phyloP scores from a whole-genome alignment of 2,113 vertebrate genomes.

The Aleadryas rufinucha region DNA sequence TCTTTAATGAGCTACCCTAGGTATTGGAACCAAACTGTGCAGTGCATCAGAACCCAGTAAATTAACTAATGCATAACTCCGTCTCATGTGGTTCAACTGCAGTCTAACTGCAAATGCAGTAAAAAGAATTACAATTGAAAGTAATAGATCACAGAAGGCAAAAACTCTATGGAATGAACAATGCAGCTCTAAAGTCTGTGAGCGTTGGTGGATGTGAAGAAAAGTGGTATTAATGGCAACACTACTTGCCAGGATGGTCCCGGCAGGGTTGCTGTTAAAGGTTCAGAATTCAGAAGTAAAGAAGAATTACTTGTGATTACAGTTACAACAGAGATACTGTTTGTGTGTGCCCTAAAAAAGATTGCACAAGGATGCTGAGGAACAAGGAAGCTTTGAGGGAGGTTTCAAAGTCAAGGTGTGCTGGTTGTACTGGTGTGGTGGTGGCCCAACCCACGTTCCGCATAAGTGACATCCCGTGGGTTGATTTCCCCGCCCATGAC shows the following conservation, averaged over 20 bases:
- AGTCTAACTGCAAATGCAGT: background rate
- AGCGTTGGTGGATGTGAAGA: background rate
- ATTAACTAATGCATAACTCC: background rate
- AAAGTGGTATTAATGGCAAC: background rate
- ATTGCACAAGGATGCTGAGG: background rate
- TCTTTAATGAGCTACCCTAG: background rate
- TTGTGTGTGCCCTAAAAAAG: background rate
- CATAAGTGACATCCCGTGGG: too few relatives aligned
- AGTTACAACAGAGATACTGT: background rate
- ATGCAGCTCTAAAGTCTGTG: background rate
- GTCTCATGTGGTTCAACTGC: background rate
- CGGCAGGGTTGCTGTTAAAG: background rate
- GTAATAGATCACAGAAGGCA: background rate
- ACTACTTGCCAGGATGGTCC: background rate
- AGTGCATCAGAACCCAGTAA: background rate
- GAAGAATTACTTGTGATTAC: background rate
- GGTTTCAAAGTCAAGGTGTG: background rate
- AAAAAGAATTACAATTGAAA: background rate
- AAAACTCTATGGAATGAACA: background rate
- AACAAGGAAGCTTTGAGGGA: background rate
- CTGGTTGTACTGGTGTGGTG: background rate
- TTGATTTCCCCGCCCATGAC: too few relatives aligned
- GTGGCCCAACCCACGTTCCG: too few relatives aligned
- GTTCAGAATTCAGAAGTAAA: background rate
- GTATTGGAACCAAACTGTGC: background rate